Evolutionary conservation across 1,140 invertebrate genomes (phyloP).

Genomic region (Lepidurus couesii): DNA sequence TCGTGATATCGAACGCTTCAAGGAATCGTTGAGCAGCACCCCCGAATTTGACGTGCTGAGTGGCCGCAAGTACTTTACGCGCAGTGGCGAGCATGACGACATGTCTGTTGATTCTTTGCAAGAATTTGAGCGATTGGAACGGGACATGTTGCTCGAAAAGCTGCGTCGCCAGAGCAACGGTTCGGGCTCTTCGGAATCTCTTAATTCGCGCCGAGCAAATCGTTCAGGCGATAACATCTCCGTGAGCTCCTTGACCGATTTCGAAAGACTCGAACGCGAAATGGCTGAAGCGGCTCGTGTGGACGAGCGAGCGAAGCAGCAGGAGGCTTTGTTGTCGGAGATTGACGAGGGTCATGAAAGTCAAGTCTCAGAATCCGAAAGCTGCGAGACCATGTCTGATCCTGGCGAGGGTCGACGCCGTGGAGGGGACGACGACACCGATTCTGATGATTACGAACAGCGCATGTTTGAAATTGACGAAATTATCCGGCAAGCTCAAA

Average conservation of each 20-base stretch:
- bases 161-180: slow-evolving; percentile 38
- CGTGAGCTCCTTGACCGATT: slow-evolving; percentile 86
- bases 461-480: slow-evolving; percentile 67
- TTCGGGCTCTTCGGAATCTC: slow-evolving; percentile 40
- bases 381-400: slow-evolving; percentile 59
- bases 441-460: slow-evolving; percentile 60
- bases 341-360: slow-evolving; percentile 62
- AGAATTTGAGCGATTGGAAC: slow-evolving; percentile 88
- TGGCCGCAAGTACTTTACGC: slow-evolving; percentile 67
- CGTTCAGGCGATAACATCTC: slow-evolving; percentile 80
- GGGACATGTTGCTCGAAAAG: slow-evolving; percentile 56
- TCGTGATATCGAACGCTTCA: slow-evolving; percentile 68
- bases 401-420: slow-evolving; percentile 45
- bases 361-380: slow-evolving; percentile 58
- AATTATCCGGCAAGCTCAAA: slow-evolving; percentile 63
- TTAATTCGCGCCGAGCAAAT: slow-evolving; percentile 58
- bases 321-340: slow-evolving; percentile 68
- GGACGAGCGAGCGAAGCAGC: slow-evolving; percentile 74
- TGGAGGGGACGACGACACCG: slow-evolving; percentile 44
- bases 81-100: slow-evolving; percentile 78
- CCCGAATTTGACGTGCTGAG: slow-evolving; percentile 78
- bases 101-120: slow-evolving; percentile 84
- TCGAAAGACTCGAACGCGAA: slow-evolving; percentile 83
- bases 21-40: slow-evolving; percentile 71
- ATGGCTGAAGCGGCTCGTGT: slow-evolving; percentile 74